Conservation (phyloP, 2,888 invertebrate species). For the Chymomyza procnemis region DNA sequence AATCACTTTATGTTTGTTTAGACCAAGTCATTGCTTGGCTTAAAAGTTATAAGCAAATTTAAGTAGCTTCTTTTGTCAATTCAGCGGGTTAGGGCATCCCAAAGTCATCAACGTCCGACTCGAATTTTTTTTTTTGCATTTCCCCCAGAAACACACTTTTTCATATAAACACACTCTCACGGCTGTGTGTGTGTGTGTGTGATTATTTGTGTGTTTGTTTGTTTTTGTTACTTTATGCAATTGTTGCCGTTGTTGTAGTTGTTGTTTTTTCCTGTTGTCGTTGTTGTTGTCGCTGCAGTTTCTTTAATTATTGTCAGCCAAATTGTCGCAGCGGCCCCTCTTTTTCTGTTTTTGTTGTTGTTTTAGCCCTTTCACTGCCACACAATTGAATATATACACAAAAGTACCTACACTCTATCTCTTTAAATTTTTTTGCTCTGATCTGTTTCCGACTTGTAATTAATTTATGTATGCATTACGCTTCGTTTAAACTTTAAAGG, state of each 20-base stretch:
- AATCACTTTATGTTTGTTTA: too few relatives aligned
- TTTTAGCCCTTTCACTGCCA: neutral
- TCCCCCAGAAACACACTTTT: neutral
- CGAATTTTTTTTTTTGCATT: neutral
- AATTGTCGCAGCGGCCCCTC: conserved; percentile 44
- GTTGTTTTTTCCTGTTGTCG: conserved; percentile 18
- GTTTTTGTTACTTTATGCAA: conserved; percentile 24
- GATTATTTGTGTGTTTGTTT: conserved; percentile 31
- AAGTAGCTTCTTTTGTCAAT: too few relatives aligned
- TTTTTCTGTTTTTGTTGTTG: conserved; percentile 19
- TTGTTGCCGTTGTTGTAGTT: conserved; percentile 16
- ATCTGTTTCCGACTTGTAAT: conserved; percentile 71
- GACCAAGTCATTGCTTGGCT: too few relatives aligned
- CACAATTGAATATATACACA: neutral
- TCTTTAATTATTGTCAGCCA: conserved; percentile 65
- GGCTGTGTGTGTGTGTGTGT: conserved; percentile 27
- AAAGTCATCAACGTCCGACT: too few relatives aligned
- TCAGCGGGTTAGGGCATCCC: too few relatives aligned
- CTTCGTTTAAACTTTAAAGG: conserved; percentile 1
- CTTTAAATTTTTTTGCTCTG: conserved; percentile 50
- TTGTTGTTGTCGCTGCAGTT: conserved; percentile 41
- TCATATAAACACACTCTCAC: neutral
- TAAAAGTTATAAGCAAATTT: too few relatives aligned
- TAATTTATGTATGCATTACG: conserved; percentile 57
- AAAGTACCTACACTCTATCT: neutral